Base-by-base conservation (phyloP, 1,140 invertebrate genomes). In the Octopus sinensis region DNA sequence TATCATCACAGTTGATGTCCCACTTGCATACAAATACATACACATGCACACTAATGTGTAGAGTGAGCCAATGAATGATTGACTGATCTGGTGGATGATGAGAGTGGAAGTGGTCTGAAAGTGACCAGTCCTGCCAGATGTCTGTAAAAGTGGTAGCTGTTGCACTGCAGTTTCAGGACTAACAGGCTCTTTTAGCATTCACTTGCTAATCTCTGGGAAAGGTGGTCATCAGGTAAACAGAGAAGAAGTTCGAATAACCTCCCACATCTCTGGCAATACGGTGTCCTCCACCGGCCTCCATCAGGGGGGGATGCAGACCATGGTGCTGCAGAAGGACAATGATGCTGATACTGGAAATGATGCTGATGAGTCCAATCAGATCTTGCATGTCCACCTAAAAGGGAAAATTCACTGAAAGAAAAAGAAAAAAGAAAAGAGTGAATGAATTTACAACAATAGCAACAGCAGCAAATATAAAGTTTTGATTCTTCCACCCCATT, bases 311-410 rank as follows among this genome's bases (percentile, higher is more conserved):
- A 73, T 62, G 68, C 30, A 23, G 68, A 73, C 68, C 68, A 73
- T 13, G 17, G 7, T 13, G 68, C 30, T n/a, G 68, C 30, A 23
- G 13, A 73, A 73, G 68, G 68, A 73, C 17, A 73, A 73, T 73
- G 68, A 23, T n/a, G 30, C 68, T 73, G 68, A 73, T 73, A n/a
- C 68, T 73, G 68, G 68, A 73, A 73, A 13, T 73, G 68, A 73
- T 73, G 17, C 68, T 73, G 68, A 23, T 73, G 68, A 73, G 30
- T 73, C 30, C 5, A n/a, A 23, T 73, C 68, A 73, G 68, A 73
- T 23, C 68, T 73, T 73, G 68, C 68, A 73, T n/a, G 68, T 73
- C 68, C 68, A 73, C 68, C 13, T 17, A 23, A 23, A 73, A 73
- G 68, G 68, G 68, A 73, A 73, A 23, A 73, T n/a, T 73, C 30